Evolutionary conservation across 2,113 vertebrate genomes (phyloP).

Genomic region (Zosterops japonicus): DNA sequence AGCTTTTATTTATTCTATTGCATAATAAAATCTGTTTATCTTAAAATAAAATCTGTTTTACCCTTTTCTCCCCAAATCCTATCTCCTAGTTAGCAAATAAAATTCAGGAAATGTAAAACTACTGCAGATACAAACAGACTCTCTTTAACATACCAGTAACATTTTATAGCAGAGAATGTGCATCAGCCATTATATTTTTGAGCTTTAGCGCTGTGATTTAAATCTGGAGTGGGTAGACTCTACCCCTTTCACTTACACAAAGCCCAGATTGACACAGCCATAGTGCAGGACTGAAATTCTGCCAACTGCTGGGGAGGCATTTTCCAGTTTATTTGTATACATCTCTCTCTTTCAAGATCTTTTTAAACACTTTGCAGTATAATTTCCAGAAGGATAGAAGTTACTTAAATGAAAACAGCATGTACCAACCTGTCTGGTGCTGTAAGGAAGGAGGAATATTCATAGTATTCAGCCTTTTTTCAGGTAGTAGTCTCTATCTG

Average conservation of each 20-base stretch:
- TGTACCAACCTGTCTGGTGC: not conserved
- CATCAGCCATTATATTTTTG: not conserved
- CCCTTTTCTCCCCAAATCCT: too few relatives aligned
- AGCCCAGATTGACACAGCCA: not conserved
- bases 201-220: constrained; percentile 12
- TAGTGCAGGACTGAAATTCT: constrained; percentile 16
- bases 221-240: not conserved
- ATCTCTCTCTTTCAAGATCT: constrained; percentile 8
- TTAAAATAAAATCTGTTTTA: too few relatives aligned
- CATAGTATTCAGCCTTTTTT: not conserved
- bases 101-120: too few relatives aligned
- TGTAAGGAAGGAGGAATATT: not conserved
- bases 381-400: constrained; percentile 11
- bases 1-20: too few relatives aligned
- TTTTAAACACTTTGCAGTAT: not conserved
- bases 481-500: not conserved
- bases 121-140: not conserved
- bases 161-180: not conserved
- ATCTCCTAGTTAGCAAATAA: too few relatives aligned
- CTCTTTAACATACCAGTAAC: not conserved
- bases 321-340: constrained; percentile 29
- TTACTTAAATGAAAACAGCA: not conserved
- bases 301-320: constrained; percentile 17
- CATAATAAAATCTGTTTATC: too few relatives aligned
- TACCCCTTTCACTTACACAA: not conserved